Conservation (phyloP, 2,888 invertebrate genomes). For the Schrankia costaestrigalis region DNA sequence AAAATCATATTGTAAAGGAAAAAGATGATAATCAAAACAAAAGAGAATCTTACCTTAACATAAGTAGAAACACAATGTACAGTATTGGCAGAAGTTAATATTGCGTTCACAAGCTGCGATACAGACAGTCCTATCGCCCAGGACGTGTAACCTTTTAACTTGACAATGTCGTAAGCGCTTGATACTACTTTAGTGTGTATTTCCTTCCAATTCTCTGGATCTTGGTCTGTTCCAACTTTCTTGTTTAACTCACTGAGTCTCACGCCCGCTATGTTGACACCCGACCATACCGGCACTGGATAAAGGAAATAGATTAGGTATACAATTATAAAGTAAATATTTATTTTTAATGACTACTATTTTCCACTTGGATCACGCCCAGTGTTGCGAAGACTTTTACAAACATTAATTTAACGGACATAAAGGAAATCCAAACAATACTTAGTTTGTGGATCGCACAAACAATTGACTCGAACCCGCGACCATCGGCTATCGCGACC, state of each 20-base stretch:
- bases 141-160: slow-evolving; percentile 93
- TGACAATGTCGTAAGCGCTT: slow-evolving; percentile 93
- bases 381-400: too few species aligned
- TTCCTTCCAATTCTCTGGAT: slow-evolving; percentile 89
- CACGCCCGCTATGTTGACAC: slow-evolving; percentile 95
- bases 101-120: slow-evolving; percentile 84
- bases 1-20: too few species aligned
- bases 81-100: slow-evolving; percentile 86
- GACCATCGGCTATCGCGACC: too few species aligned
- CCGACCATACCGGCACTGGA: slow-evolving; percentile 95
- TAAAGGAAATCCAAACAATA: too few species aligned
- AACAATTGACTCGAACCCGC: too few species aligned
- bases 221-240: slow-evolving; percentile 84
- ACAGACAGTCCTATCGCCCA: slow-evolving; percentile 94
- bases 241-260: slow-evolving; percentile 89
- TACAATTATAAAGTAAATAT: too few species aligned
- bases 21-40: too few species aligned
- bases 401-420: too few species aligned
- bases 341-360: too few species aligned
- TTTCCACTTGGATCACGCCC: too few species aligned
- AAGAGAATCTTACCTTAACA: slow-evolving; percentile 81
- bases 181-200: slow-evolving; percentile 90
- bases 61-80: slow-evolving; percentile 90
- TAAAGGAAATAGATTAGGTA: slow-evolving; percentile 8
- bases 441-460: too few species aligned